A percentile compares a stretch with the other conserved stretches of the same genome.
phyloP scores from a whole-genome alignment of 2,797 vertebrate species.

The Thalassophryne amazonica region DNA sequence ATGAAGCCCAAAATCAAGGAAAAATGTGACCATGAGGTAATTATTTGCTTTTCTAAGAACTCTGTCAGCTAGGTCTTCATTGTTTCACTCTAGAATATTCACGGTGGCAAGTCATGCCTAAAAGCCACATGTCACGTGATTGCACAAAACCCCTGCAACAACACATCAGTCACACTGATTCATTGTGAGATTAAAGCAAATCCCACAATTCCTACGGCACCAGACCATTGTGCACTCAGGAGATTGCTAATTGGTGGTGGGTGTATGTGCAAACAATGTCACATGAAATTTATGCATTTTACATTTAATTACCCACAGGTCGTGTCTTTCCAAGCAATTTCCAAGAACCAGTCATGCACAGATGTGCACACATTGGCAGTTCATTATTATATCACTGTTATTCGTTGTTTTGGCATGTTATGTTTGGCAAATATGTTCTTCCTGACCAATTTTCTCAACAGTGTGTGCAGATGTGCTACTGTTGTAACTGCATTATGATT shows the following conservation, averaged over 20 bases:
- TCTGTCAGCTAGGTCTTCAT: slow-evolving; percentile 11
- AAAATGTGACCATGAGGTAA: too few relatives aligned
- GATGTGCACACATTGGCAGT: background rate
- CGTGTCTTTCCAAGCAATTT: slow-evolving; percentile 45
- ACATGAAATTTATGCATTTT: slow-evolving; percentile 55
- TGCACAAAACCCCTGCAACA: slow-evolving; percentile 32
- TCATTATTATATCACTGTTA: slow-evolving; percentile 22
- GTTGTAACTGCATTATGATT: slow-evolving; percentile 13
- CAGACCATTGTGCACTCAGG: slow-evolving; percentile 4
- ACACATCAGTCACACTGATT: slow-evolving; percentile 60
- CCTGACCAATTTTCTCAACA: slow-evolving; percentile 16
- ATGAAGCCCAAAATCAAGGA: too few relatives aligned
- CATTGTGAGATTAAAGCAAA: slow-evolving; percentile 51
- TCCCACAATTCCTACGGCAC: slow-evolving; percentile 52
- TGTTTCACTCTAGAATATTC: slow-evolving; percentile 43
- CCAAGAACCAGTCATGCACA: slow-evolving; percentile 37
- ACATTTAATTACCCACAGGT: slow-evolving; percentile 58
- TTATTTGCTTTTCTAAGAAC: too few relatives aligned
- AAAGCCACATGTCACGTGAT: slow-evolving; percentile 34
- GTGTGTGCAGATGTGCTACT: slow-evolving; percentile 11
- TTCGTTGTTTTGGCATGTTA: background rate
- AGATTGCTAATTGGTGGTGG: slow-evolving; percentile 60
- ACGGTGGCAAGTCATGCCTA: slow-evolving; percentile 45
- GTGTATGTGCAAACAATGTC: slow-evolving; percentile 54
- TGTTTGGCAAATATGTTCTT: slow-evolving; percentile 39